These are phyloP conservation scores for Ylistrum balloti DNA, from an alignment of 1,140 invertebrate species.

Conservation along the genomic window DNA sequence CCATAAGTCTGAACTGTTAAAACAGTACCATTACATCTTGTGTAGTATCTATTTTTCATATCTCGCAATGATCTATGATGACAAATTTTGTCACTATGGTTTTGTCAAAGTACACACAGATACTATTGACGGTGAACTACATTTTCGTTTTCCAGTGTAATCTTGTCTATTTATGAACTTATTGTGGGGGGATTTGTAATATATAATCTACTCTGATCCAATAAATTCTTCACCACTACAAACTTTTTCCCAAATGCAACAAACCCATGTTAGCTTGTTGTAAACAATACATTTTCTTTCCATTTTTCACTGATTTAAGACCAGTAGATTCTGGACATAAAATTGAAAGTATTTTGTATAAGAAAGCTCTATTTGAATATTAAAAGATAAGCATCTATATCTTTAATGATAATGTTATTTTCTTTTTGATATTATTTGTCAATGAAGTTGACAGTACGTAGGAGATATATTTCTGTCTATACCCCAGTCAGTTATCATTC, in stretches of 20 bases:
- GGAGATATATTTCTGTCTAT: neutral
- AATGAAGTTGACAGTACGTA: neutral
- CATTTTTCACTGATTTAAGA: neutral
- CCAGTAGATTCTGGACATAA: neutral
- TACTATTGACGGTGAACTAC: neutral
- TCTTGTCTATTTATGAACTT: constrained; percentile 26
- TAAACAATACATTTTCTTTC: neutral
- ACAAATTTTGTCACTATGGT: neutral
- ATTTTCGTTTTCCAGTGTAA: neutral
- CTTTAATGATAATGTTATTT: neutral
- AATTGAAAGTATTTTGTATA: neutral
- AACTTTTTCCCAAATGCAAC: neutral
- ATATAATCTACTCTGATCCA: neutral
- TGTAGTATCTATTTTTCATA: too few relatives aligned
- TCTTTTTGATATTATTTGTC: too few relatives aligned
- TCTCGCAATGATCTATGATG: neutral
- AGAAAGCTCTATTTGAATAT: neutral
- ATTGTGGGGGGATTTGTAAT: constrained; percentile 9
- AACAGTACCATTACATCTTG: too few relatives aligned
- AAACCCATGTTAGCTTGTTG: neutral
- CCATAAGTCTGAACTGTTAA: neutral
- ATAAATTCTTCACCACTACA: constrained; percentile 8
- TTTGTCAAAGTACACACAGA: neutral
- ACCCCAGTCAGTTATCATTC: neutral
- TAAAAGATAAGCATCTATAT: neutral